Evolutionary conservation across 2,113 vertebrate species (phyloP).

Genomic region (Gnathochromis pfefferi): DNA sequence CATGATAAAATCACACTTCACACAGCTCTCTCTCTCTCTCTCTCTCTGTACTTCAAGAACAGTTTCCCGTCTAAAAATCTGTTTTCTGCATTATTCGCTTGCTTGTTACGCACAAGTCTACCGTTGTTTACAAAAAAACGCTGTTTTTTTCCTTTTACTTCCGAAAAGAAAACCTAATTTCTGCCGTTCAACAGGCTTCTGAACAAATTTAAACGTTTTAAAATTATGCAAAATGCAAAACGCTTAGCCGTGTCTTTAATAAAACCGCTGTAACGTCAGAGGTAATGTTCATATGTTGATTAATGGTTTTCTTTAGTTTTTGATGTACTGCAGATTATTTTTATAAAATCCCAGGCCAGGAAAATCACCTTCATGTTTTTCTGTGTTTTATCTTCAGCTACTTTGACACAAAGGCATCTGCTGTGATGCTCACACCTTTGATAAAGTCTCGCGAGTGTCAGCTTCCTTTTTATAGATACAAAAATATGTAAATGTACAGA

Average conservation of each 20-base stretch:
- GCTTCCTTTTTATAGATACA: not conserved
- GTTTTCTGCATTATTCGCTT: rapidly evolving
- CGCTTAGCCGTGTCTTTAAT: rapidly evolving
- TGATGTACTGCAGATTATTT: too few relatives aligned
- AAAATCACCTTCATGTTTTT: not conserved
- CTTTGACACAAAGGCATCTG: rapidly evolving
- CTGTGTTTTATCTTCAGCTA: not conserved
- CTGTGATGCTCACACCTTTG: rapidly evolving
- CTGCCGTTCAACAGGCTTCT: rapidly evolving
- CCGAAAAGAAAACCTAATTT: not conserved
- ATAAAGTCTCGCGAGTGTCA: rapidly evolving
- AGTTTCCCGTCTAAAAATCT: rapidly evolving
- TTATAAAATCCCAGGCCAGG: rapidly evolving
- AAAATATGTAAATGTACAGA: not conserved
- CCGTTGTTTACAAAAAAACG: not conserved
- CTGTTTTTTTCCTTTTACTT: not conserved
- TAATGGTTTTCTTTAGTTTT: too few relatives aligned
- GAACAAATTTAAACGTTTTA: too few relatives aligned
- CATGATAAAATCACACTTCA: not conserved
- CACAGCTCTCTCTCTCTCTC: not conserved
- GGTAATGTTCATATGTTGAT: rapidly evolving
- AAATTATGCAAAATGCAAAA: too few relatives aligned
- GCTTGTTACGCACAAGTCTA: not conserved
- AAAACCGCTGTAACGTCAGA: too few relatives aligned
- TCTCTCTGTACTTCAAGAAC: not conserved